These are phyloP conservation scores for Cephus runcator DNA, from an alignment of 2,888 invertebrate genomes.

Conservation along the genomic window DNA sequence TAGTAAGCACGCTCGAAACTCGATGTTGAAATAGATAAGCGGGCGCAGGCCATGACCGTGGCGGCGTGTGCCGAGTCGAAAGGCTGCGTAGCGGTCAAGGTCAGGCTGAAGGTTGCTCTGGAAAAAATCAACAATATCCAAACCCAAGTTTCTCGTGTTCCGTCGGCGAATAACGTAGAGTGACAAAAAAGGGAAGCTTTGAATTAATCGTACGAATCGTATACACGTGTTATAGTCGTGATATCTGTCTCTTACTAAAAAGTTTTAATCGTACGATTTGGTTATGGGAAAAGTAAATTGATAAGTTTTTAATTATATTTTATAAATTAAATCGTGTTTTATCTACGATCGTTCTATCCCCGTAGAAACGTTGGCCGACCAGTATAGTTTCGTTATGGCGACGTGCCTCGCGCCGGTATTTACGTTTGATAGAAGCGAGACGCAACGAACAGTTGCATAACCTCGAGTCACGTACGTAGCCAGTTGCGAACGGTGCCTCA, in stretches of 20 bases:
- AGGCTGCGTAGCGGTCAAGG: slow-evolving; percentile 38
- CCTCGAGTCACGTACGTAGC: neutral
- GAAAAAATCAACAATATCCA: neutral
- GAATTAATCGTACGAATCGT: neutral
- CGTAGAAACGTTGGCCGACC: neutral
- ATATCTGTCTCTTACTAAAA: neutral
- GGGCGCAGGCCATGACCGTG: slow-evolving; percentile 30
- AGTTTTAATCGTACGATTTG: neutral
- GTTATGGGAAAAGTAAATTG: neutral
- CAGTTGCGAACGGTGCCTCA: neutral
- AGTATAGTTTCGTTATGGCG: neutral
- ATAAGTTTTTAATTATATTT: neutral
- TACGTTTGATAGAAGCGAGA: neutral
- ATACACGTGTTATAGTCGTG: neutral
- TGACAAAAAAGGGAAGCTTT: too few species aligned
- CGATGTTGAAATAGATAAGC: slow-evolving; percentile 46
- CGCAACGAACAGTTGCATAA: neutral
- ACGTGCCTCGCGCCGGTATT: neutral
- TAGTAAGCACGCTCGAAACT: slow-evolving; percentile 44
- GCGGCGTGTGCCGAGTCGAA: slow-evolving; percentile 28
- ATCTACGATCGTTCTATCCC: neutral
- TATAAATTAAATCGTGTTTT: neutral
- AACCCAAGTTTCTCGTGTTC: neutral
- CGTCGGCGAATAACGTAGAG: neutral
- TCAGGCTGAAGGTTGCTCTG: slow-evolving; percentile 30